Base-by-base conservation (phyloP, 2,888 invertebrate genomes). In the Anthoptus insignis region DNA sequence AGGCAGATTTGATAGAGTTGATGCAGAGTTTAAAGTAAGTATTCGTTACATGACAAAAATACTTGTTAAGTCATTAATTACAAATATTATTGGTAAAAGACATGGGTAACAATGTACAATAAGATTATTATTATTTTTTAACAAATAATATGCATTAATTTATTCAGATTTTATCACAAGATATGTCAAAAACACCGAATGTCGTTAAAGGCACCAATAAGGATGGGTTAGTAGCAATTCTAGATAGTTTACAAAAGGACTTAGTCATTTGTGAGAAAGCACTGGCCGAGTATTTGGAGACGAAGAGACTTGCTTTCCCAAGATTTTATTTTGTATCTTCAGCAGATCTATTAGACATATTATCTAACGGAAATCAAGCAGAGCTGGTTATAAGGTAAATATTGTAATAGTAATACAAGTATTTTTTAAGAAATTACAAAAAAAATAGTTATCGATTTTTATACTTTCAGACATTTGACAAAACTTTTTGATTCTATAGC, bases 321-420 rank as follows among this genome's bases (percentile, higher is more conserved):
- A 94, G 97, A 81, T 99, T 99, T 91, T 99, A 99, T 91, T 99
- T 99, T 88, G 98, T 99, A 1, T 99, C 99, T 8, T 98, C 99
- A 8, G 98, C 98, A 58, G 99, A 99, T 93, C 92, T 99, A 59
- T 89, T 99, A 67, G 99, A 99, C 86, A 97, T 99, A 74, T 93
- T 99, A 52, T 99, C 99, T 13, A 99, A 99, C 86, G 99, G 99
- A 67, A 99, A 98, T 84, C 97, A 98, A 82, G 99, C 99, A 5
- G 96, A 96, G 78, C 90, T 97, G 73, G 98, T 98, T 5, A 96
- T 96, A 27, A 89, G 93, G 93, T 92, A 29, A 27, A 7, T n/a
- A 34, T 27, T 2, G 8, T 16, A 42, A 9, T 1, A 42, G 11
- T 19, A 19, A 27, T 27, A 5, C 27, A 27, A 7, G 3, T 27